Conservation (phyloP, 2,888 invertebrate species). For the Venusia cambrica region DNA sequence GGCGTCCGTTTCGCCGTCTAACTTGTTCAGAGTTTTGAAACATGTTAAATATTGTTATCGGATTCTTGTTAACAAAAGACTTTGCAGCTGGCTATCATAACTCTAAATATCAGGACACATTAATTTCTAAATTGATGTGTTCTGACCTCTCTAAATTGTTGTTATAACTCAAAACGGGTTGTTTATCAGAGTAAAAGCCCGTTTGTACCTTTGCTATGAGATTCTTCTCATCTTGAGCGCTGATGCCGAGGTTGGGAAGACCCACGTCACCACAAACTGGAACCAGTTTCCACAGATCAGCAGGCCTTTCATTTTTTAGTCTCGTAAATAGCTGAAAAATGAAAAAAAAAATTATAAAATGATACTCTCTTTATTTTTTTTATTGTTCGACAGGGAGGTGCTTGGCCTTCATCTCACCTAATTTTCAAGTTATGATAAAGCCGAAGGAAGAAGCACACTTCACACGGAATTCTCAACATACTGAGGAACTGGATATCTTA, state of each 20-base stretch:
- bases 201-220: slow-evolving; percentile 23
- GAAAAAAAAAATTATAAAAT: slow-evolving; percentile 15
- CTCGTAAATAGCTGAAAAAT: slow-evolving; percentile 85
- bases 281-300: slow-evolving; percentile 15
- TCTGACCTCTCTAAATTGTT: too few species aligned
- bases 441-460: too few species aligned
- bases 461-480: too few species aligned
- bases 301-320: slow-evolving; percentile 23
- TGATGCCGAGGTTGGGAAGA: slow-evolving; percentile 14
- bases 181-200: too few species aligned
- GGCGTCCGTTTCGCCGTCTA: neutral
- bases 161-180: too few species aligned
- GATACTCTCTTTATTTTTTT: neutral
- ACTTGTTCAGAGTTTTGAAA: neutral
- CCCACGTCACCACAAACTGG: slow-evolving; percentile 17
- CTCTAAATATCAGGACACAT: too few species aligned
- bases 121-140: too few species aligned
- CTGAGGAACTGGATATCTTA: too few species aligned
- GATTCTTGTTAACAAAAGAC: neutral
- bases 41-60: slow-evolving; percentile 6
- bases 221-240: slow-evolving; percentile 8
- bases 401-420: too few species aligned
- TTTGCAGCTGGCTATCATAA: too few species aligned
- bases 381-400: too few species aligned
- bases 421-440: too few species aligned